Percentiles rank a stretch among this genome's conserved stretches.
phyloP scores from a whole-genome alignment of 1,140 invertebrate genomes.

The Listronotus bonariensis region DNA sequence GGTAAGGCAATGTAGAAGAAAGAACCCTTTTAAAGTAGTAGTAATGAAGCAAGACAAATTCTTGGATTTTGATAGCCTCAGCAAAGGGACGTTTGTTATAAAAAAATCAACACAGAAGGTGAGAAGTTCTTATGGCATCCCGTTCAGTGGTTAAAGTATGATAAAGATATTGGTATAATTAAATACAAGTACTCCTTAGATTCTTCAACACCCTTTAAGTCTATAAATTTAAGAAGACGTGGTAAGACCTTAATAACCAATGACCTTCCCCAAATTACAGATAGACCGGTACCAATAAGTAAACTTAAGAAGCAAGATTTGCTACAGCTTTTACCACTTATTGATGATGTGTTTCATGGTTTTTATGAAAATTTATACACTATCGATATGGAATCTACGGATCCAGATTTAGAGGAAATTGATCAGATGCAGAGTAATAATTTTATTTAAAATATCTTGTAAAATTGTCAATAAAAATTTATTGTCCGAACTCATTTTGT shows the following conservation, averaged over 20 bases:
- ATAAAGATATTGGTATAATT: background rate
- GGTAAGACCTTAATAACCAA: background rate
- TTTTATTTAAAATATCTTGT: no score
- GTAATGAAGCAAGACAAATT: constrained; percentile 19
- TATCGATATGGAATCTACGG: background rate
- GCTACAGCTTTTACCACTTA: background rate
- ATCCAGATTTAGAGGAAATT: background rate
- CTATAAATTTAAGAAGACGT: constrained; percentile 7
- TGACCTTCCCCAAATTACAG: background rate
- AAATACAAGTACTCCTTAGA: background rate
- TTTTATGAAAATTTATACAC: background rate
- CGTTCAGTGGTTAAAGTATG: background rate
- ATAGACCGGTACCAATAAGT: constrained; percentile 4
- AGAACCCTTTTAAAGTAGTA: constrained; percentile 19
- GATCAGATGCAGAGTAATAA: constrained; percentile 2
- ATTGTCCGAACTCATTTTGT: no score
- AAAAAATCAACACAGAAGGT: no score
- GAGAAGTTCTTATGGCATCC: background rate
- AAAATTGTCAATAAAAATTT: no score
- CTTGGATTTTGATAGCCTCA: background rate
- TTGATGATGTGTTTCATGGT: constrained; percentile 1
- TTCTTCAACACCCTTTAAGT: background rate
- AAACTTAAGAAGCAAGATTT: constrained; percentile 1
- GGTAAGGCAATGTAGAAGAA: constrained; percentile 2
- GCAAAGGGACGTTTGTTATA: background rate